A percentile compares a stretch with the other conserved stretches of the same genome.
These are phyloP conservation scores for Drosophila mauritiana DNA, from an alignment of 1,140 invertebrate species.

Conservation along the genomic window DNA sequence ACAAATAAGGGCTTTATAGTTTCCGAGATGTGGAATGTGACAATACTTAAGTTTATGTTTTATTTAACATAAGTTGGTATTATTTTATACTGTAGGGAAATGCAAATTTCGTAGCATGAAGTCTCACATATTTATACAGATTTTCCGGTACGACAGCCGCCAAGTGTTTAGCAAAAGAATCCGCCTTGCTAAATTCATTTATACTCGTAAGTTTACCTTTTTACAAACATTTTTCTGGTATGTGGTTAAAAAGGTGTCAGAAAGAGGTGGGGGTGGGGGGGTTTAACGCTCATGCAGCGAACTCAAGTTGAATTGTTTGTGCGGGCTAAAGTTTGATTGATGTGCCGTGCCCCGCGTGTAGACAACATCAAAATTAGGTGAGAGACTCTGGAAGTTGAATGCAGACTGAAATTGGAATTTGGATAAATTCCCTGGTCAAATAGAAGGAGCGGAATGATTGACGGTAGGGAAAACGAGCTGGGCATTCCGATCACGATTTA, in stretches of 20 bases:
- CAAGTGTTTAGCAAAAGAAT: slow-evolving; percentile 25
- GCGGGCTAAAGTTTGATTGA: slow-evolving; percentile 71
- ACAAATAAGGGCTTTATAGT: slow-evolving; percentile 17
- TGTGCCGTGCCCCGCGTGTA: slow-evolving; percentile 64
- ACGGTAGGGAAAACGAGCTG: slow-evolving; percentile 39
- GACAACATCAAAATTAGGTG: slow-evolving; percentile 76
- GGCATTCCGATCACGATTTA: slow-evolving; percentile 33
- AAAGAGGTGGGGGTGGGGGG: not conserved
- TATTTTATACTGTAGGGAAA: too few relatives aligned
- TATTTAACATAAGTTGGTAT: not conserved
- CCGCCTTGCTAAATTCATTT: slow-evolving; percentile 32
- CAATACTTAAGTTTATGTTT: not conserved
- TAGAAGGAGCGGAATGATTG: slow-evolving; percentile 55
- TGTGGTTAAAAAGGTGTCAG: slow-evolving; percentile 10
- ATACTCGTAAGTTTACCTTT: slow-evolving; percentile 30
- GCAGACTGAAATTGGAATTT: not conserved
- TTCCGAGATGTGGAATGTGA: not conserved
- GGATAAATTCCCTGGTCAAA: slow-evolving; percentile 6
- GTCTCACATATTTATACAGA: not conserved
- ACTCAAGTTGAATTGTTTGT: slow-evolving; percentile 51
- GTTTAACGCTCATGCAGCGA: slow-evolving; percentile 1
- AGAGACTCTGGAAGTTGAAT: slow-evolving; percentile 57
- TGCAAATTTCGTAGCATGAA: not conserved
- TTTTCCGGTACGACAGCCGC: slow-evolving; percentile 10
- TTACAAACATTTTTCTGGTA: slow-evolving; percentile 24